Percentiles rank a stretch among this genome's conserved stretches.
Conservation (phyloP, 2,888 invertebrate genomes). For the Arctia plantaginis region DNA sequence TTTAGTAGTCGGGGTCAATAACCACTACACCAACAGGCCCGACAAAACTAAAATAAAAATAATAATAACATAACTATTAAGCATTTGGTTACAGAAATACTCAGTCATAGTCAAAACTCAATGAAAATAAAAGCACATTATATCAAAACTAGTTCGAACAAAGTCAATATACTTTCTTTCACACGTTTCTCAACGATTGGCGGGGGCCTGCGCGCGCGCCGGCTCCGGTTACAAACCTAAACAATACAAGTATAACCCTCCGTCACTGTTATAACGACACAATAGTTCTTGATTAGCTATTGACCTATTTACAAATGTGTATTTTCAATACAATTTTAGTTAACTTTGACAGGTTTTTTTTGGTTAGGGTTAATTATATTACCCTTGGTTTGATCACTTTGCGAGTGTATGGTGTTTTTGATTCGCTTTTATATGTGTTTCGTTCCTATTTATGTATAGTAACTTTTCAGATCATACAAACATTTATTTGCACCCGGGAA, state of each 20-base stretch:
- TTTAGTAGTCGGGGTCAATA: too few relatives aligned
- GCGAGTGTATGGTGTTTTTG: not conserved
- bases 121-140: constrained; percentile 1
- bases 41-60: too few relatives aligned
- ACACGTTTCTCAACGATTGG: constrained; percentile 44
- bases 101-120: not conserved
- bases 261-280: constrained; percentile 58
- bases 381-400: constrained; percentile 4
- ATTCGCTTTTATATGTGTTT: not conserved
- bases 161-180: constrained; percentile 47
- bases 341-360: constrained; percentile 41
- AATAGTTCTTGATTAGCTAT: constrained; percentile 72
- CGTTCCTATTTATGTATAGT: too few relatives aligned
- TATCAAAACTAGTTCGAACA: constrained; percentile 11
- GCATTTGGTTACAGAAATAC: not conserved
- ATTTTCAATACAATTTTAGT: constrained; percentile 51
- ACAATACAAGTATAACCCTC: constrained; percentile 58
- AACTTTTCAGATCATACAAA: too few relatives aligned
- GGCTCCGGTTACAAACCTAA: constrained; percentile 58
- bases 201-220: constrained; percentile 47
- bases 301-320: constrained; percentile 60
- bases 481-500: too few relatives aligned
- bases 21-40: too few relatives aligned
- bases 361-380: constrained; percentile 36
- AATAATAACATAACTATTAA: not conserved